Evolutionary conservation across 1,140 invertebrate species (phyloP).

Genomic region (Belonocnema kinseyi): DNA sequence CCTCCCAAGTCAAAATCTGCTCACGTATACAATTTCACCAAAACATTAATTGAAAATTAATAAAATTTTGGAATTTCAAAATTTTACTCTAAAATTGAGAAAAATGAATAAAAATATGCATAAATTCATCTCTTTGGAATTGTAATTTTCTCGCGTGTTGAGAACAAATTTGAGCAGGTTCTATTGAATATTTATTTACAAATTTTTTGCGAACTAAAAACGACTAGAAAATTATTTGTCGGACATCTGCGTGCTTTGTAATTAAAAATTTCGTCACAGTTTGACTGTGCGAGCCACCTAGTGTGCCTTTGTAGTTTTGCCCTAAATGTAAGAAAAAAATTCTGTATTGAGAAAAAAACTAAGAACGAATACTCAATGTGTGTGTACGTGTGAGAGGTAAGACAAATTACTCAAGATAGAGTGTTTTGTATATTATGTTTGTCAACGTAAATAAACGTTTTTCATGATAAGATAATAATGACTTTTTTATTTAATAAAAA

Average conservation of each 20-base stretch:
- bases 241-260: constrained; percentile 10
- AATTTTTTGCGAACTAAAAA: neutral
- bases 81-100: neutral
- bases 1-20: neutral
- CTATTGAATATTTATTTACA: constrained; percentile 23
- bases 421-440: constrained; percentile 69
- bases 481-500: too few species aligned
- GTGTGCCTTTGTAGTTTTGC: constrained; percentile 70
- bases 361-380: constrained; percentile 45
- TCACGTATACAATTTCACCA: neutral
- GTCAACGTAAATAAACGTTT: constrained; percentile 71
- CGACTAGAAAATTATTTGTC: neutral
- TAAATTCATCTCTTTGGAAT: neutral
- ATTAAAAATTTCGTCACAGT: constrained; percentile 20
- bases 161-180: constrained; percentile 13
- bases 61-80: neutral
- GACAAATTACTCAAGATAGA: constrained; percentile 56
- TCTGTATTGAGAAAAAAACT: constrained; percentile 44
- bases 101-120: neutral
- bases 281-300: constrained; percentile 52
- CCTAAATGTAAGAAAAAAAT: constrained; percentile 51
- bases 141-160: constrained; percentile 13
- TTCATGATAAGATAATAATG: constrained; percentile 54
- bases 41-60: neutral
- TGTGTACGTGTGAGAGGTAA: constrained; percentile 44